phyloP scores from a whole-genome alignment of 2,113 vertebrate genomes.

The Chaetodon auriga region DNA sequence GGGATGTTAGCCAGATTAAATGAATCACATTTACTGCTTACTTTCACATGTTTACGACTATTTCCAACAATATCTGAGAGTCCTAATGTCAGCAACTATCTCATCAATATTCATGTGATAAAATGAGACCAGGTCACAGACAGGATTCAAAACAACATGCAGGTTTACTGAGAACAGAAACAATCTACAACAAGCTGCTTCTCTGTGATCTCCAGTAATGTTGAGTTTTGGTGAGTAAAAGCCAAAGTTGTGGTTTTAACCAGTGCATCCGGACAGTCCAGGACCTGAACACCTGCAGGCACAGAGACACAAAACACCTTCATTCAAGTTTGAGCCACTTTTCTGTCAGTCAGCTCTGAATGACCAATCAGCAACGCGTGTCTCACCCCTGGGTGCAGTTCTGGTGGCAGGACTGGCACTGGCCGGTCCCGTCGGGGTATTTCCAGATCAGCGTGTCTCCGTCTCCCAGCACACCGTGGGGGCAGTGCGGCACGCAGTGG shows the following conservation, averaged over 20 bases:
- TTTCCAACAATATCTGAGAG: too few relatives aligned
- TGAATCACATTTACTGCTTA: too few relatives aligned
- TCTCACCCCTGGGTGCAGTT: constrained; percentile 91
- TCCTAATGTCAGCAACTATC: too few relatives aligned
- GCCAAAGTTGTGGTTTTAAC: constrained; percentile 43
- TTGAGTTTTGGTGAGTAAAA: too few relatives aligned
- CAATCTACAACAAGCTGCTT: too few relatives aligned
- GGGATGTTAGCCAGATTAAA: too few relatives aligned
- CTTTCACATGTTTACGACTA: too few relatives aligned
- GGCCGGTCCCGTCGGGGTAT: constrained; percentile 80
- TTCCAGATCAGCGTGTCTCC: constrained; percentile 89
- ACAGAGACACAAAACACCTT: constrained; percentile 22
- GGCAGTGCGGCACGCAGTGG: constrained; percentile 89
- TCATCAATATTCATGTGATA: too few relatives aligned
- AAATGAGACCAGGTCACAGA: too few relatives aligned
- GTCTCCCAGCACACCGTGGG: constrained; percentile 85
- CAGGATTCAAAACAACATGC: too few relatives aligned
- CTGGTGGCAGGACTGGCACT: constrained; percentile 89
- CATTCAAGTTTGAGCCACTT: neutral
- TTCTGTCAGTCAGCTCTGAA: neutral
- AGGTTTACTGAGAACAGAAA: too few relatives aligned
- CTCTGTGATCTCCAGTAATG: too few relatives aligned
- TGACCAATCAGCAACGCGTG: neutral
- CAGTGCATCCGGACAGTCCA: constrained; percentile 56
- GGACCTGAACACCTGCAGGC: constrained; percentile 72